Evolutionary conservation across 2,113 vertebrate genomes (phyloP).

Genomic region (Elephantulus edwardii): DNA sequence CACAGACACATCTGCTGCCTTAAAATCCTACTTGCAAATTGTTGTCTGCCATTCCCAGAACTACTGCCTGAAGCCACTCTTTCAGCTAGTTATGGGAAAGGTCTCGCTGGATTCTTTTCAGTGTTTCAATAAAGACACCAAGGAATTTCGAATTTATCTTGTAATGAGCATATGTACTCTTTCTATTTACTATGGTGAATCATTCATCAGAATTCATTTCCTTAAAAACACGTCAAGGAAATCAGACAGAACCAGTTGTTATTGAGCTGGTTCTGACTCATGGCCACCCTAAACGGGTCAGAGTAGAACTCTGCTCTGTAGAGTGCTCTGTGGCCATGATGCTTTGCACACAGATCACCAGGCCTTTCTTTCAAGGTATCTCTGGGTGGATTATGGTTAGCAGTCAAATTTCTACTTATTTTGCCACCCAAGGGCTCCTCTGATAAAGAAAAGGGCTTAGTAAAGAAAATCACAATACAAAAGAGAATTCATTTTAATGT

Average conservation of each 20-base stretch:
- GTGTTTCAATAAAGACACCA: not conserved
- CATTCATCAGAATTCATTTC: not conserved
- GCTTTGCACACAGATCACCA: too few species aligned
- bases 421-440: too few species aligned
- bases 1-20: not conserved
- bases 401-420: too few species aligned
- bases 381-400: too few species aligned
- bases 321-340: not conserved
- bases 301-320: not conserved
- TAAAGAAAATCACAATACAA: not conserved
- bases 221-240: not conserved
- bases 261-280: not conserved
- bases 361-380: too few species aligned
- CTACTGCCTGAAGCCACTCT: not conserved
- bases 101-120: not conserved
- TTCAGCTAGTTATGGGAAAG: too few species aligned
- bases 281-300: not conserved
- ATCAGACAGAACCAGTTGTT: not conserved
- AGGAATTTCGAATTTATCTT: constrained; percentile 4
- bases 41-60: not conserved
- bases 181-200: not conserved
- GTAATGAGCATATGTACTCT: not conserved
- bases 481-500: not conserved
- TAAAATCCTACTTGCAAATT: not conserved
- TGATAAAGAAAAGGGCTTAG: not conserved